Base-by-base conservation (phyloP, 2,113 vertebrate species). In the Zingel zingel region DNA sequence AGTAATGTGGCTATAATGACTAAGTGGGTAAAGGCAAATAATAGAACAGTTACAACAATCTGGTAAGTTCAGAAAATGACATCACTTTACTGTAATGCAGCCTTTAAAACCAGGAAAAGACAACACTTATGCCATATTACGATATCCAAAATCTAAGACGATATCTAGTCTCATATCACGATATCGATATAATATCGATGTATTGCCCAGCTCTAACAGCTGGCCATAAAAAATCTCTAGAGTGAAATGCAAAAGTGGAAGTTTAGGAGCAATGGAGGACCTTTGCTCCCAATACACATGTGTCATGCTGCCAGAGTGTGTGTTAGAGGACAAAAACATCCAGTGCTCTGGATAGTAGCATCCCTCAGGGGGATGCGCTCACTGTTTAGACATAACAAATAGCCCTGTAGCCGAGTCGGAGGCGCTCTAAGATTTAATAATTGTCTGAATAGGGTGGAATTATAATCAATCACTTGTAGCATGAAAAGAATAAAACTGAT, bases 391-490 rank as follows among this genome's bases (percentile, higher is more conserved):
- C 4, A 15, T 51, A 68, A 70, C 54, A 47, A 53, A n/a, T 19
- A 65, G 47, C 56, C 36, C 45, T n/a, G 23, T 25, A 27, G 76
- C 51, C 3, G 51, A 43, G 9, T 51, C 47, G 1, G 54, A 77
- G 25, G 43, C 54, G 43, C 54, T 57, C 3, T 10, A 9, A 27
- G 73, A 54, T 81, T 70, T 66, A 74, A 86, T 74, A 74, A 86
- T 7, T 15, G 50, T 83, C 80, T 75, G 7, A 62, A 61, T 0
- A 54, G 50, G 43, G 81, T 19, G 21, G 63, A 77, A 65, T 82
- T 62, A 61, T 27, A 74, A 86, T 86, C 23, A 2, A 83, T 84
- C 81, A 77, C 61, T 4, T 53, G 12, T 54, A 39, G 71, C 48
- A 25, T 23, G 76, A 58, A 62, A 43, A 56, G 6, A 50, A 21